phyloP scores from a whole-genome alignment of 2,113 vertebrate species.

The Melanerpes formicivorus region DNA sequence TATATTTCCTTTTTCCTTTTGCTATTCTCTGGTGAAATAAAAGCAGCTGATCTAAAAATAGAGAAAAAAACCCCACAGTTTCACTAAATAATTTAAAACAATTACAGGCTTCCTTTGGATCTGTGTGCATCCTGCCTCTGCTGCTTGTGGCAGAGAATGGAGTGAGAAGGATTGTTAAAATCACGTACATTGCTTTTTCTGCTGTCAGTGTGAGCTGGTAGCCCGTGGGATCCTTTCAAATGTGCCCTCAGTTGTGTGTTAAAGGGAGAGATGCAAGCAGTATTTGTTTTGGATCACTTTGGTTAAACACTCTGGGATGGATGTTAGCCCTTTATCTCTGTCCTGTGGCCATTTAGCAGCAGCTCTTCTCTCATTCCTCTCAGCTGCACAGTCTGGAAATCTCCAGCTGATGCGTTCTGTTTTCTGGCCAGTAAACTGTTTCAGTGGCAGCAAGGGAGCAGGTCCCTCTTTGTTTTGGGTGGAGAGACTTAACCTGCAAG shows the following conservation, averaged over 20 bases:
- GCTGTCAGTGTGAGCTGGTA: background rate
- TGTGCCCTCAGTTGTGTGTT: background rate
- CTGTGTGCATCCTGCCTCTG: background rate
- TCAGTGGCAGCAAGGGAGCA: slow-evolving; percentile 22
- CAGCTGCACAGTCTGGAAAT: slow-evolving; percentile 33
- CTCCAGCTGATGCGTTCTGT: slow-evolving; percentile 4
- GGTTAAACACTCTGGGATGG: background rate
- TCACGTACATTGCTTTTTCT: background rate
- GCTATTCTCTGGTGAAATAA: background rate
- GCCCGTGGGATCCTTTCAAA: slow-evolving; percentile 8
- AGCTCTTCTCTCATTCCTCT: slow-evolving; percentile 14
- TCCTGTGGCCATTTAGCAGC: background rate
- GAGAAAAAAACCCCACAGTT: background rate
- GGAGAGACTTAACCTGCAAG: slow-evolving; percentile 46
- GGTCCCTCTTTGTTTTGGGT: slow-evolving; percentile 44
- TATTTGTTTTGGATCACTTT: background rate
- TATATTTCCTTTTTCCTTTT: background rate
- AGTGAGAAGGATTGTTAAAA: background rate
- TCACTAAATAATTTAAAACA: background rate
- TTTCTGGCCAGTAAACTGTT: background rate
- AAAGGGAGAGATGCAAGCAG: background rate
- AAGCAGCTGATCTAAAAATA: background rate
- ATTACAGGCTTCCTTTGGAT: background rate
- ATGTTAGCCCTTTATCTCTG: background rate
- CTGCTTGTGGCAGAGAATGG: background rate